Evolutionary conservation across 2,888 invertebrate genomes (phyloP), one percentile per base, ranked within the genome.

Genomic region (Tridacna gigas): DNA sequence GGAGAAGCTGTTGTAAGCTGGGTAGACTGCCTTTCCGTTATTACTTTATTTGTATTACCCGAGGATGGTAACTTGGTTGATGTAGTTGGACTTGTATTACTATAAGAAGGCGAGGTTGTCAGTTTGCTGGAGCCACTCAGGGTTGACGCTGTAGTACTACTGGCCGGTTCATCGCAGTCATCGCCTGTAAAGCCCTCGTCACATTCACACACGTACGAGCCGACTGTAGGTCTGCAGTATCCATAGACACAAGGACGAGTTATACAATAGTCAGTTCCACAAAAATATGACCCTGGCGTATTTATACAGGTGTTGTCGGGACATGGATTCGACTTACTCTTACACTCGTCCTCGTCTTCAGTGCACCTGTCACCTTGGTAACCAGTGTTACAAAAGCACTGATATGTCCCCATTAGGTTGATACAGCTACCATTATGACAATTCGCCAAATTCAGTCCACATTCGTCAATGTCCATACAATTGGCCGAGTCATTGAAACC

Each of bases 381-480:
- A n/a, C 86, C 86, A 9, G 13, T n/a, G 20, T 65, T 60, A 26
- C 86, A 86, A 13, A n/a, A 80, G 60, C 86, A 86, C 9, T 74
- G 74, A 80, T 81, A 86, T 25, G 82, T 66, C 45, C 86, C 86
- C 7, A 51, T 77, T 12, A 37, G 5, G 61, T 86, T 86, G 5
- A 51, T 71, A 75, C 86, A 86, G 9, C 45, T 79, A 7, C 75
- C 51, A 20, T 77, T 12, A 63, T 82, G 73, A 25, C 22, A 13
- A 13, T 77, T 71, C 56, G 77, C 80, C 22, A 69, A 48, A 48
- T 71, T 56, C 20, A 71, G 45, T 0, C 22, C 22, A 66, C 86
- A 86, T 76, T 86, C 86, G 65, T 86, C 47, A 5, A 78, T 63
- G 45, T 86, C 89, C 37, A 77, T 65, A 82, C 80, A 74, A 81